phyloP scores from a whole-genome alignment of 2,888 invertebrate genomes.

The Mesorhabditis belari region DNA sequence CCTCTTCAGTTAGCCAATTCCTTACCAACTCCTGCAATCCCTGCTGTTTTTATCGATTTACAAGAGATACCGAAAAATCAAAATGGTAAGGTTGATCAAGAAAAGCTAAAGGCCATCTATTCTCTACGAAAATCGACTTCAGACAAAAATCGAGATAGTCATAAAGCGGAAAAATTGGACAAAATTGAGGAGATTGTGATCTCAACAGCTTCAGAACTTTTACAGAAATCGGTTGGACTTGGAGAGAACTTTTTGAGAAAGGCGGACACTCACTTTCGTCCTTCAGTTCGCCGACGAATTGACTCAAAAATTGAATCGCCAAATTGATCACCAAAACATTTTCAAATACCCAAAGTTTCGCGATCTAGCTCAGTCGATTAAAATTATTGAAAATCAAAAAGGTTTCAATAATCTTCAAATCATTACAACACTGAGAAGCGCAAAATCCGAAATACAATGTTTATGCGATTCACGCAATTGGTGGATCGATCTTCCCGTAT shows the following conservation, averaged over 20 bases:
- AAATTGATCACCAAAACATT: slow-evolving; percentile 19
- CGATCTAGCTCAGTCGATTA: slow-evolving; percentile 2
- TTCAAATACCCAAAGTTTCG: slow-evolving; percentile 11
- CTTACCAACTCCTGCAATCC: too few relatives aligned
- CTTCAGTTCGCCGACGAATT: slow-evolving; percentile 27
- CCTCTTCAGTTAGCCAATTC: not conserved
- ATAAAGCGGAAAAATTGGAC: not conserved
- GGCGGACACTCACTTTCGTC: slow-evolving; percentile 44
- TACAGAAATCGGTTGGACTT: slow-evolving; percentile 4
- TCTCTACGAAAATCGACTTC: not conserved
- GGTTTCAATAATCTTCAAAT: slow-evolving; percentile 3
- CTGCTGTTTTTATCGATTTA: slow-evolving; percentile 21
- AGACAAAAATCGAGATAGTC: not conserved
- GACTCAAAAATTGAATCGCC: slow-evolving; percentile 20
- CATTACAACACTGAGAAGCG: slow-evolving; percentile 23
- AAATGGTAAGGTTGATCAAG: slow-evolving; percentile 36
- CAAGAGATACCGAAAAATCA: slow-evolving; percentile 24
- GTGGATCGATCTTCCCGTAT: slow-evolving; percentile 48
- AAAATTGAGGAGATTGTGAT: too few relatives aligned
- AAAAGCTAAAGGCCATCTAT: too few relatives aligned
- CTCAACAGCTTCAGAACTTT: not conserved
- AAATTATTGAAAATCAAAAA: not conserved
- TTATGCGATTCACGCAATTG: slow-evolving; percentile 46
- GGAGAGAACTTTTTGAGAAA: slow-evolving; percentile 29
- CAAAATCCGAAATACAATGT: slow-evolving; percentile 24